Conservation (phyloP, 2,888 invertebrate genomes). For the Sarcophaga rosellei region DNA sequence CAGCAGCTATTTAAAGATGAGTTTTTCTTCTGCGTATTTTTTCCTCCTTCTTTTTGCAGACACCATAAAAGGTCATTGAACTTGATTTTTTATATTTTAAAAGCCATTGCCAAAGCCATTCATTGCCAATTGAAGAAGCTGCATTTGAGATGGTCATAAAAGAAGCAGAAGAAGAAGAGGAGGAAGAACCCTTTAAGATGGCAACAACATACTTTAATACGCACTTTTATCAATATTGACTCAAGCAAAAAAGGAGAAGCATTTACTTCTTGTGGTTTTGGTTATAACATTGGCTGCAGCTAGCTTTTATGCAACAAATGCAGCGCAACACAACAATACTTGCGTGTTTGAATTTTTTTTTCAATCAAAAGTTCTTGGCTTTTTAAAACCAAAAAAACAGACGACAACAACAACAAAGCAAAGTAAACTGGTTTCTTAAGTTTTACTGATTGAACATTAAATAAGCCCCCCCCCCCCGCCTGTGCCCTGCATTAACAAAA, state of each 20-base stretch:
- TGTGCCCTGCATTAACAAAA: too few relatives aligned
- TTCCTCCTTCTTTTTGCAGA: not conserved
- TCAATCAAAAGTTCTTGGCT: not conserved
- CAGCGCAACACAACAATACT: too few relatives aligned
- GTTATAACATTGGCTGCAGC: not conserved
- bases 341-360: not conserved
- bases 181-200: not conserved
- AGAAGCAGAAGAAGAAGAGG: not conserved
- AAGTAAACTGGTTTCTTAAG: too few relatives aligned
- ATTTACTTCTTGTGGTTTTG: too few relatives aligned
- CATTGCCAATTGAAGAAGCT: too few relatives aligned
- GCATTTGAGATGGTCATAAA: too few relatives aligned
- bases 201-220: not conserved
- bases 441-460: too few relatives aligned
- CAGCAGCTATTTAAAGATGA: not conserved
- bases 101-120: not conserved
- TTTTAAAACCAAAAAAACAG: too few relatives aligned
- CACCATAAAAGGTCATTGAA: not conserved
- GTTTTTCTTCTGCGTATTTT: not conserved
- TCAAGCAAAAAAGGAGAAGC: too few relatives aligned
- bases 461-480: too few relatives aligned
- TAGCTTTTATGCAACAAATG: not conserved
- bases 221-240: not conserved
- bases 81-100: not conserved
- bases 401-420: too few relatives aligned